phyloP scores from a whole-genome alignment of 2,113 vertebrate genomes.

The Anoplopoma fimbria region DNA sequence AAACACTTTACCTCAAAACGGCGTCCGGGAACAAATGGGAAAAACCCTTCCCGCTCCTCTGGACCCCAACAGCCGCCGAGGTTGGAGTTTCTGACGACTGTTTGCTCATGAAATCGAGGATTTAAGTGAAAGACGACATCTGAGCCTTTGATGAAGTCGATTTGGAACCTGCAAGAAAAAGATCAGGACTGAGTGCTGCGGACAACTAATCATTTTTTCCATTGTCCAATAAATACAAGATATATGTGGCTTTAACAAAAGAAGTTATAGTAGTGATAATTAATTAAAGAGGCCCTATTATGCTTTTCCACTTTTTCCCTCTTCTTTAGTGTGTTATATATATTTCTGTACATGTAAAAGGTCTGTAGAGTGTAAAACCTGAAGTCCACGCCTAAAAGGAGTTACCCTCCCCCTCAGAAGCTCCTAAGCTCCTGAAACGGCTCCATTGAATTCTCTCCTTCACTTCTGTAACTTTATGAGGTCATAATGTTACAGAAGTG shows the following conservation, averaged over 20 bases:
- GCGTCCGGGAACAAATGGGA: conserved; percentile 80
- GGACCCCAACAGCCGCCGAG: conserved; percentile 83
- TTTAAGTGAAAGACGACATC: conserved; percentile 86
- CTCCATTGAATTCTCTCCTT: no score
- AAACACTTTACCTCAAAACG: conserved; percentile 82
- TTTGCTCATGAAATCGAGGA: conserved; percentile 82
- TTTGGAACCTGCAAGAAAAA: conserved; percentile 76
- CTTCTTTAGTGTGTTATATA: no score
- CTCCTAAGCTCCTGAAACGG: no score
- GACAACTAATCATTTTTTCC: no score
- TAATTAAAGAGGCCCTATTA: no score
- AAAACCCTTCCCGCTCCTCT: conserved; percentile 82
- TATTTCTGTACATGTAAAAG: no score
- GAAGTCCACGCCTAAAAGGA: no score
- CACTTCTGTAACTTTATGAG: no score
- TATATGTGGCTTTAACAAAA: background rate
- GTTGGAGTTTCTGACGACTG: conserved; percentile 81
- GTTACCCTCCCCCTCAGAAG: no score
- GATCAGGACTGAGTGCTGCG: background rate
- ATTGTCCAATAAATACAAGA: background rate
- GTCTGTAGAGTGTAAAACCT: no score
- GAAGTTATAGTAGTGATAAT: background rate
- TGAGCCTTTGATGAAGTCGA: conserved; percentile 82
- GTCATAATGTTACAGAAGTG: no score
- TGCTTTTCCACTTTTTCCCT: no score